Base-by-base conservation (phyloP, 1,140 invertebrate species). In the Dinothrombium tinctorium region DNA sequence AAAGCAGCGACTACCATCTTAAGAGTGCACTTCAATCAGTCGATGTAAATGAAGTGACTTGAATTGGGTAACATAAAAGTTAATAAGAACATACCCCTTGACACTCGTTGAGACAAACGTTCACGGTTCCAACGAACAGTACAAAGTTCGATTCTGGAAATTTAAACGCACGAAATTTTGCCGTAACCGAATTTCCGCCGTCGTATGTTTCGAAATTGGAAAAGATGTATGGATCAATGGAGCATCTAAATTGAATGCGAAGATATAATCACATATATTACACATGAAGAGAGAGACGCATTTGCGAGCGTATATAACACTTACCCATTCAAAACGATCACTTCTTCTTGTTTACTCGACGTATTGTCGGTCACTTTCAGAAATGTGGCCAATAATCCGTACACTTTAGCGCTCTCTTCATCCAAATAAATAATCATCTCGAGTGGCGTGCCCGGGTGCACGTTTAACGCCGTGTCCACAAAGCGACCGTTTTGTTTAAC, bases 121-220 rank as follows among this genome's bases (percentile, higher is more conserved):
- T 83, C 21, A 87, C 80, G 2, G 80, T 86, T 19, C 79, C 81
- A 44, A 74, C 73, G 58, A 90, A 90, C 50, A 86, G 75, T 2
- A 90, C 81, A 52, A 83, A 87, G 14, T 74, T 82, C 3, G 79
- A 81, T 52, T 87, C 82, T 1, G 82, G 82, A 58, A 89, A 90
- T 40, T 89, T 89, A 61, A 89, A 89, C 8, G 83, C 82, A 46
- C 78, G 66, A 33, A 50, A 50, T 60, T 82, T 81, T 7, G 82
- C 81, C 8, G 70, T 70, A 36, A 87, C 59, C 47, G 74, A 73
- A 54, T 86, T 77, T 0, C 81, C 82, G 20, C 35, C 40, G 53
- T 83, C 73, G 0, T 70, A 60, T 0, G 81, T 82, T 49, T 79
- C 69, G 61, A 89, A 89, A 59, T 89, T 87, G 51, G 84, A 80